Evolutionary conservation across 1,140 invertebrate genomes (phyloP), one percentile per base, ranked within the genome.

Genomic region (Gryllus bimaculatus): DNA sequence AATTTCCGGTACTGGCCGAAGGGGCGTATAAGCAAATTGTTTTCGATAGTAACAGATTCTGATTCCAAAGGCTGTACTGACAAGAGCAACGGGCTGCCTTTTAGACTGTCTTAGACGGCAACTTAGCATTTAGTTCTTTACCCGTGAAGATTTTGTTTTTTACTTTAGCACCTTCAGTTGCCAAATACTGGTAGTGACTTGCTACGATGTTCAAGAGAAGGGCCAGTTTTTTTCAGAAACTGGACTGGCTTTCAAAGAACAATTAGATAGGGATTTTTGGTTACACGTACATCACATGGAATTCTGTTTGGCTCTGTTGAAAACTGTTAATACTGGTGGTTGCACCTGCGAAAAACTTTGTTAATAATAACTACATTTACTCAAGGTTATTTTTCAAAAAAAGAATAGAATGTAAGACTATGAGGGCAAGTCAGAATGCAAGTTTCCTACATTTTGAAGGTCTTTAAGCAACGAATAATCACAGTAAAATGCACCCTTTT

Each of bases 341-440:
- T 94, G 93, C 6, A 95, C 84, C 93, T 92, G 0, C 90, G 91
- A 10, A 66, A 13, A 66, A n/a, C n/a, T 10, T 10, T 13, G 18
- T 13, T 66, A 3, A 2, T 66, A 66, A 66, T 13, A 66, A 7
- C 54, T 66, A 66, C 26, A 39, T 2, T 39, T 39, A 39, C 26
- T 39, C 26, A 39, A 39, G 26, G 26, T 39, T 39, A 39, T 39
- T 39, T 39, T n/a, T 39, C 1, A 39, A 39, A 39, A 39, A n/a
- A 39, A 39, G 1, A 39, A 39, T 5, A 39, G 26, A 39, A 39
- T 39, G 5, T 39, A 1, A 39, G 26, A 2, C 26, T 39, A 39
- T 39, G 26, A 39, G 26, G 26, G 26, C 5, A 39, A 1, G 26
- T 39, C 26, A 39, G 26, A 39, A 39, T 39, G 26, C n/a, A 5